phyloP scores from a whole-genome alignment of 92 coral and sea anemone species.

The Blastomussa wellsi region DNA sequence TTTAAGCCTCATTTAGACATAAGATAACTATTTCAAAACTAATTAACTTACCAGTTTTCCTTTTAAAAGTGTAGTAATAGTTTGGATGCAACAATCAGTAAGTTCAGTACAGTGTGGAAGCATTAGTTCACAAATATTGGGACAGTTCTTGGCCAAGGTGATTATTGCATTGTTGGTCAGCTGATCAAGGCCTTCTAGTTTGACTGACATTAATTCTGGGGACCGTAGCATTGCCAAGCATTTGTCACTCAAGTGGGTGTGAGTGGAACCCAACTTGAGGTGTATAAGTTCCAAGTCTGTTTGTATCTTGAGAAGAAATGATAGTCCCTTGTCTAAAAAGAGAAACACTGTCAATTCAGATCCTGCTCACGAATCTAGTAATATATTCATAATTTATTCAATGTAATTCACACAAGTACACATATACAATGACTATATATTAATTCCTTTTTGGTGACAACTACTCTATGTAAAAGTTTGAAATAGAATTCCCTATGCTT shows the following conservation, averaged over 20 bases:
- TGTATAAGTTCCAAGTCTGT: slow-evolving; percentile 52
- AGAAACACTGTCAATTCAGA: neutral
- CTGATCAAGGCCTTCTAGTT: slow-evolving; percentile 58
- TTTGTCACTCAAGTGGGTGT: slow-evolving; percentile 55
- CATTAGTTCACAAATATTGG: slow-evolving; percentile 63
- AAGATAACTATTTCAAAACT: too few relatives aligned
- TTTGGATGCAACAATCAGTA: slow-evolving; percentile 62
- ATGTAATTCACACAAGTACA: too few relatives aligned
- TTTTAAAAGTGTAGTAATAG: slow-evolving; percentile 46
- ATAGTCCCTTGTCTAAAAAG: slow-evolving; percentile 72
- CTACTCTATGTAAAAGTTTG: too few relatives aligned
- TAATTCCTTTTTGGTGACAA: too few relatives aligned
- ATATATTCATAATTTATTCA: too few relatives aligned
- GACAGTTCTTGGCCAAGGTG: slow-evolving; percentile 73
- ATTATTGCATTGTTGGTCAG: slow-evolving; percentile 56
- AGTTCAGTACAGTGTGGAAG: slow-evolving; percentile 63
- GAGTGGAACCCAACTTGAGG: slow-evolving; percentile 43
- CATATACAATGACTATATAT: too few relatives aligned
- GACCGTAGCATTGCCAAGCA: slow-evolving; percentile 56
- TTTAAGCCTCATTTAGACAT: too few relatives aligned
- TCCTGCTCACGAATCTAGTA: too few relatives aligned
- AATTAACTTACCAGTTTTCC: slow-evolving; percentile 62
- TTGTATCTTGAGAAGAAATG: slow-evolving; percentile 65
- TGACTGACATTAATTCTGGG: slow-evolving; percentile 49
- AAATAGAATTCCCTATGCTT: too few relatives aligned